Evolutionary conservation across 2,888 invertebrate species (phyloP), one percentile per base, ranked within the genome.

Genomic region (Hydropsyche betteni): DNA sequence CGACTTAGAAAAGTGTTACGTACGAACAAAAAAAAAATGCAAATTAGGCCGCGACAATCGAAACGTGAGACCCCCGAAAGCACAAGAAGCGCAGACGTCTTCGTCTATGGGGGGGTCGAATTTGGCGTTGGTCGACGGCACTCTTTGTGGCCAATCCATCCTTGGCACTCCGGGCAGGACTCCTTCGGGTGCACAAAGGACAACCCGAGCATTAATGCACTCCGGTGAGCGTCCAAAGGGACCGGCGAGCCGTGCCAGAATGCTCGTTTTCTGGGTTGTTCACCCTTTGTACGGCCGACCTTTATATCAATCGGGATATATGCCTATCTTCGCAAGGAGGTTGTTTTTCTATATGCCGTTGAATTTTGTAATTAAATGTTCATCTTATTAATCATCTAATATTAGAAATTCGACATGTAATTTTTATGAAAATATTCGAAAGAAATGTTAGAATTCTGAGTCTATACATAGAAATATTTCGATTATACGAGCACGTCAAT

Each of bases 201-300:
- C 44, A 44, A 70, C 8, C 76, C 38, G 70, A 53, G 71, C 64
- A 77, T 77, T 77, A 77, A 36, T 53, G 73, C 77, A 77, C 75
- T 75, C 61, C 75, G 77, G 34, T 75, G 77, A 38, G 51, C 71
- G 68, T 58, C 74, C 68, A 77, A 77, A 77, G 77, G 70, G 75
- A 34, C 75, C 77, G 74, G 33, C 75, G 77, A 70, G 51, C 75
- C 77, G 75, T 77, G 75, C 68, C 64, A 68, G 75, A 74, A 73
- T 77, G 77, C 75, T 77, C 75, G 75, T 77, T 77, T 77, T 77
- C 77, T 77, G 77, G 77, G 77, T 77, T 74, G 69, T 77, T 74
- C 75, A 69, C 75, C 77, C 75, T 77, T 77, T 77, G 77, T 77
- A 24, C 61, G 10, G 33, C 24, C 50, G 34, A 51, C 70, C 70